Conservation (phyloP, 2,888 invertebrate species). For the Leucozona laternaria region DNA sequence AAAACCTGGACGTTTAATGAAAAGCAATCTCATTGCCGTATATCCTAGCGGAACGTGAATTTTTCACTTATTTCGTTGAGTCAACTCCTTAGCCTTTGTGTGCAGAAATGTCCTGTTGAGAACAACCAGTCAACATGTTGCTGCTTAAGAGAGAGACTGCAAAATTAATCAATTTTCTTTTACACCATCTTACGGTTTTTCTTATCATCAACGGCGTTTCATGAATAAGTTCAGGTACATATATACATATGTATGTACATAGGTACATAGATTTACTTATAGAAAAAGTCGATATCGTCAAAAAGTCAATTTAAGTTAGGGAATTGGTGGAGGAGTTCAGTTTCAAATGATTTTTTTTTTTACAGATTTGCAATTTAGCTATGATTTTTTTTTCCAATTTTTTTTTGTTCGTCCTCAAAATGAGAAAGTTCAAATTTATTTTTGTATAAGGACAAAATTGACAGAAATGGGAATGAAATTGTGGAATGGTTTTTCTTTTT, state of each 20-base stretch:
- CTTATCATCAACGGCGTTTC: slow-evolving; percentile 27
- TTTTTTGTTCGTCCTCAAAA: slow-evolving; percentile 18
- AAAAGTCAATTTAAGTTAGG: slow-evolving; percentile 73
- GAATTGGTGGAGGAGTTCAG: slow-evolving; percentile 55
- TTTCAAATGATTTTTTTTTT: slow-evolving; percentile 18
- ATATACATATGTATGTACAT: background rate
- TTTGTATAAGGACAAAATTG: slow-evolving; percentile 61
- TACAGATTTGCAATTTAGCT: slow-evolving; percentile 12
- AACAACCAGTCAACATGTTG: slow-evolving; percentile 23
- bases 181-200: slow-evolving; percentile 18
- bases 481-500: slow-evolving; percentile 28
- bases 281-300: slow-evolving; percentile 40
- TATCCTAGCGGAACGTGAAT: background rate
- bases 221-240: slow-evolving; percentile 12
- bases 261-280: background rate
- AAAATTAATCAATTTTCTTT: slow-evolving; percentile 53
- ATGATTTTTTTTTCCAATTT: background rate
- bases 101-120: background rate
- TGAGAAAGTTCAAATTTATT: slow-evolving; percentile 60
- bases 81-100: background rate
- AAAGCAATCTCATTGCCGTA: slow-evolving; percentile 35
- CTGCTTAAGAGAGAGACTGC: background rate
- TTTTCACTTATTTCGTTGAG: slow-evolving; percentile 18
- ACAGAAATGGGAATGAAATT: slow-evolving; percentile 43
- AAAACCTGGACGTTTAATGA: slow-evolving; percentile 26